Evolutionary conservation across 2,888 invertebrate species (phyloP).

Genomic region (Coelinius sp.): DNA sequence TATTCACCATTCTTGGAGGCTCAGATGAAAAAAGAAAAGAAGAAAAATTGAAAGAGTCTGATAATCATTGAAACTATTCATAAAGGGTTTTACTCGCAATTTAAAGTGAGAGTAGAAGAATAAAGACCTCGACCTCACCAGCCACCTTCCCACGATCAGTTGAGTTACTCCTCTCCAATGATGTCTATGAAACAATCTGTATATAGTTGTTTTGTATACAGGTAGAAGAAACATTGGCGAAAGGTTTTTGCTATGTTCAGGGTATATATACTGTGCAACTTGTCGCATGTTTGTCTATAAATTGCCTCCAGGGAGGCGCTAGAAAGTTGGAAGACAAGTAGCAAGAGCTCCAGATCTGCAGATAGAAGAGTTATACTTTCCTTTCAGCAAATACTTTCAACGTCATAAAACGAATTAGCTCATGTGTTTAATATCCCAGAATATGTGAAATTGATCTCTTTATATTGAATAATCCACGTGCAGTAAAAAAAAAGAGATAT

Average conservation of each 20-base stretch:
- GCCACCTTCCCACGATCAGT: conserved; percentile 11
- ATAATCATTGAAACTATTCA: neutral
- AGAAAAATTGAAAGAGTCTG: neutral
- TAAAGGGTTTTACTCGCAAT: neutral
- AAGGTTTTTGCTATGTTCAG: neutral
- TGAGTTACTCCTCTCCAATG: neutral
- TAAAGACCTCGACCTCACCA: conserved; percentile 13
- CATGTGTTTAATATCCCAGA: too few relatives aligned
- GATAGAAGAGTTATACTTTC: conserved; percentile 16
- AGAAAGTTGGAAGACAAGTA: conserved; percentile 16
- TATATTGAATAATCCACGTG: too few relatives aligned
- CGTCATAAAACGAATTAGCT: too few relatives aligned
- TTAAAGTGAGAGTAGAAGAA: conserved; percentile 15
- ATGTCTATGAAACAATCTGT: conserved; percentile 8
- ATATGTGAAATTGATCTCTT: too few relatives aligned
- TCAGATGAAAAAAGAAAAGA: neutral
- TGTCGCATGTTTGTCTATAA: conserved; percentile 8
- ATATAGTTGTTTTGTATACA: neutral
- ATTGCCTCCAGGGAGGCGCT: neutral
- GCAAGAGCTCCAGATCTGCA: conserved; percentile 10
- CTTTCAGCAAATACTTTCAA: too few relatives aligned
- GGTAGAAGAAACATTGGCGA: neutral
- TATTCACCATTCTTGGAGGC: neutral
- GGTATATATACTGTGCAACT: neutral
- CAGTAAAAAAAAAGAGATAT: too few relatives aligned